phyloP scores from a whole-genome alignment of 2,797 vertebrate genomes.

The Pitangus sulphuratus region DNA sequence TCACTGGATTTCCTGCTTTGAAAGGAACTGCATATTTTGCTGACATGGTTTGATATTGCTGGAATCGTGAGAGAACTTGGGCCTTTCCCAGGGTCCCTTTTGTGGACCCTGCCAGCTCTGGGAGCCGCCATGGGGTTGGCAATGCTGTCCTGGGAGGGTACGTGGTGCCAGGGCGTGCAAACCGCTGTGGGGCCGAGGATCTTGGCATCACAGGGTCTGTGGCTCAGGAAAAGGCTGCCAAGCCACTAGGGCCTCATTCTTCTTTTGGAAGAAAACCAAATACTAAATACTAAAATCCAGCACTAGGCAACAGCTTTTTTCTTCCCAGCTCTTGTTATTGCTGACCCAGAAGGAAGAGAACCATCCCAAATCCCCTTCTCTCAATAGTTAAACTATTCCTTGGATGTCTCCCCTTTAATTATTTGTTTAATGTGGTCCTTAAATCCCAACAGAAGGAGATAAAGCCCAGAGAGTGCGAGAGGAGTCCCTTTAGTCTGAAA shows the following conservation, averaged over 20 bases:
- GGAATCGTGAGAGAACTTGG: not conserved
- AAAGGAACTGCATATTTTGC: not conserved
- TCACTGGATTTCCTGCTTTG: not conserved
- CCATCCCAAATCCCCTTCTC: not conserved
- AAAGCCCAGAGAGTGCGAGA: not conserved
- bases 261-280: slow-evolving; percentile 33
- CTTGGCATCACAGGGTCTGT: not conserved
- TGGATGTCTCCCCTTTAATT: not conserved
- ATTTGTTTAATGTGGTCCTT: not conserved
- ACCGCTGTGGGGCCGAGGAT: not conserved
- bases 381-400: not conserved
- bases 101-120: not conserved
- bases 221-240: slow-evolving; percentile 30
- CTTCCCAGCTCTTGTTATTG: not conserved
- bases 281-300: slow-evolving; percentile 9
- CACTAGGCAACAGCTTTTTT: slow-evolving; percentile 15
- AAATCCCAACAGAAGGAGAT: not conserved
- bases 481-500: not conserved
- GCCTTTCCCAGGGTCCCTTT: not conserved
- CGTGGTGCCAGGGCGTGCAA: not conserved
- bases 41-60: not conserved
- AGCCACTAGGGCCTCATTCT: slow-evolving; percentile 31
- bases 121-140: not conserved
- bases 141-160: not conserved
- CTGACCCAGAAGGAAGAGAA: not conserved